These are phyloP conservation scores for Pelochelys cantorii DNA, from an alignment of 2,797 vertebrate genomes.

Conservation along the genomic window DNA sequence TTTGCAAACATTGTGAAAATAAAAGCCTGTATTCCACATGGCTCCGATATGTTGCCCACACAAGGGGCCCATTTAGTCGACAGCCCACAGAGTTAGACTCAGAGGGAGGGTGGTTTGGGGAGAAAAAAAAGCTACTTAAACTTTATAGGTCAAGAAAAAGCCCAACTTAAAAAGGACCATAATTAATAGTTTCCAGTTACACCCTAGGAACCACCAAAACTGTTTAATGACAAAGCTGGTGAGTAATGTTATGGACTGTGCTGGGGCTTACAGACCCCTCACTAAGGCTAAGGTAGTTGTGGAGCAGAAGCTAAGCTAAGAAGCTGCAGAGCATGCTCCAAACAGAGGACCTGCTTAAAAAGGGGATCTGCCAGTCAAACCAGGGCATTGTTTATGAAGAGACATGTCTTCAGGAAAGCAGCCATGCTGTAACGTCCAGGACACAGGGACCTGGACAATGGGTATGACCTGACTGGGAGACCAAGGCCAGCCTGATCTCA, in stretches of 20 bases:
- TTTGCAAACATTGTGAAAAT: slow-evolving; percentile 52
- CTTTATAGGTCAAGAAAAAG: slow-evolving; percentile 76
- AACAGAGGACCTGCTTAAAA: too few species aligned
- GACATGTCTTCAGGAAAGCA: too few species aligned
- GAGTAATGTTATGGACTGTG: slow-evolving; percentile 43
- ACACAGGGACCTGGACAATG: too few species aligned
- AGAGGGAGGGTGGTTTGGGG: slow-evolving; percentile 24
- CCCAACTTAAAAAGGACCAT: slow-evolving; percentile 61
- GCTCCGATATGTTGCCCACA: slow-evolving; percentile 51
- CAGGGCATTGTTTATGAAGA: too few species aligned
- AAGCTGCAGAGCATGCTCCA: too few species aligned
- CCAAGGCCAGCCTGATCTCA: too few species aligned
- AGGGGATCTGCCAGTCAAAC: too few species aligned
- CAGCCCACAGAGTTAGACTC: slow-evolving; percentile 42
- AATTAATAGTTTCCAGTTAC: slow-evolving; percentile 61
- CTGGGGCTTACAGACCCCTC: too few species aligned
- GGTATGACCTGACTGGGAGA: too few species aligned
- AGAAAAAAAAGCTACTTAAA: slow-evolving; percentile 73
- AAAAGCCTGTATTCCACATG: slow-evolving; percentile 14
- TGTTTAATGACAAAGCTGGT: slow-evolving; percentile 19
- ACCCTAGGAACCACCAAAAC: slow-evolving; percentile 64
- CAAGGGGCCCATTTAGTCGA: slow-evolving; percentile 56
- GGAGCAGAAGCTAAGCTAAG: too few species aligned
- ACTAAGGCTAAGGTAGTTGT: too few species aligned
- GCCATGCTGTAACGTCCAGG: too few species aligned